Percentiles rank a stretch among this genome's conserved stretches.
phyloP scores from a whole-genome alignment of 2,113 vertebrate genomes.

The Alethe diademata region DNA sequence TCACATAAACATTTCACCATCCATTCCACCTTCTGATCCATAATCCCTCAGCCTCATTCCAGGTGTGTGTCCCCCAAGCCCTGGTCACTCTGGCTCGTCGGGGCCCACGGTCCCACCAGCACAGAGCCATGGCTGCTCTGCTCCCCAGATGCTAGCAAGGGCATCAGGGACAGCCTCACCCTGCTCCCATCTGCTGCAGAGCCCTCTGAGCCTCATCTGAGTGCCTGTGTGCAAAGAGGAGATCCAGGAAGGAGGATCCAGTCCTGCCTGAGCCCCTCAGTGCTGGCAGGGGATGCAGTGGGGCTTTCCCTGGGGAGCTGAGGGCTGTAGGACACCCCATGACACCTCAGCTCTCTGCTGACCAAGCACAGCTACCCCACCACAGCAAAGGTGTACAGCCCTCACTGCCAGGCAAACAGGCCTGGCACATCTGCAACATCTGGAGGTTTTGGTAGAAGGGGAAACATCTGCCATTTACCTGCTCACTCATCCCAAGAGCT shows the following conservation, averaged over 20 bases:
- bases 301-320: not conserved
- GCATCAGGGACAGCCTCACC: fast-evolving
- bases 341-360: not conserved
- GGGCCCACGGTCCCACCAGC: fast-evolving
- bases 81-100: fast-evolving
- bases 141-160: not conserved
- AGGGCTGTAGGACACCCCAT: not conserved
- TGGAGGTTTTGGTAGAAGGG: not conserved
- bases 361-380: not conserved
- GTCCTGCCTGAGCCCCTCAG: not conserved
- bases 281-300: no score
- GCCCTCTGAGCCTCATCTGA: not conserved
- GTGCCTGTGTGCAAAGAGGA: not conserved
- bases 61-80: not conserved
- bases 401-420: not conserved
- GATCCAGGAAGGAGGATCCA: not conserved
- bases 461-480: not conserved
- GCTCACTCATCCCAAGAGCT: not conserved
- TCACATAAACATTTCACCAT: not conserved
- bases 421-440: fast-evolving
- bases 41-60: not conserved
- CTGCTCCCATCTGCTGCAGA: not conserved
- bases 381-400: not conserved
- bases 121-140: not conserved
- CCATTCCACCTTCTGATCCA: not conserved